phyloP scores from a whole-genome alignment of 2,113 vertebrate species.

The Eira barbara region DNA sequence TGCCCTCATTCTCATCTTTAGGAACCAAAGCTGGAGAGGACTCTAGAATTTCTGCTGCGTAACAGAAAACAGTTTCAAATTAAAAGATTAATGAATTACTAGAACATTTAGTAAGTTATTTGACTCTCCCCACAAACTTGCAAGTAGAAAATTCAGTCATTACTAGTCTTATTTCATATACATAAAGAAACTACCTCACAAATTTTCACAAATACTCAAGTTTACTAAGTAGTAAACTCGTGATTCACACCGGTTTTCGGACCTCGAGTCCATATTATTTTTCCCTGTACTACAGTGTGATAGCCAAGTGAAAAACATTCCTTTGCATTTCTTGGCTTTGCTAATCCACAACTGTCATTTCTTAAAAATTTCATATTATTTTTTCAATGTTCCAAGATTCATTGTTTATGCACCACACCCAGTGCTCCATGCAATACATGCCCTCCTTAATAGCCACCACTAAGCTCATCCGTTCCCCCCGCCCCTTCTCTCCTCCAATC shows the following conservation, averaged over 20 bases:
- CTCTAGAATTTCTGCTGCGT: background rate
- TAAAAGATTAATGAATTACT: background rate
- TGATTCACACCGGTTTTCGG: background rate
- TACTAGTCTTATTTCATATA: background rate
- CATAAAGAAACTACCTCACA: background rate
- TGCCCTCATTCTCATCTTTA: background rate
- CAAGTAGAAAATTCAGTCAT: background rate
- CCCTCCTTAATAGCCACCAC: no score
- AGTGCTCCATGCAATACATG: no score
- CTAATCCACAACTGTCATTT: background rate
- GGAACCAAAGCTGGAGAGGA: background rate
- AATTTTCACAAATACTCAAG: background rate
- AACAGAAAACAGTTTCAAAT: background rate
- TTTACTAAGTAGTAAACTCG: background rate
- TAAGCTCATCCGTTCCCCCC: no score
- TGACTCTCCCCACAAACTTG: background rate
- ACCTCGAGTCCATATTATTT: background rate
- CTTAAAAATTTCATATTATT: no score
- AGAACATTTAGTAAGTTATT: background rate
- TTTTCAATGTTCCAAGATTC: no score
- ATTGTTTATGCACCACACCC: no score
- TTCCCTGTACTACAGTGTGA: background rate
- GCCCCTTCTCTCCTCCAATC: no score
- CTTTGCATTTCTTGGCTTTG: background rate
- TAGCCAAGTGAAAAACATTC: background rate